Conservation (phyloP, 23 tunicate species). For the Trididemnum miniatum region DNA sequence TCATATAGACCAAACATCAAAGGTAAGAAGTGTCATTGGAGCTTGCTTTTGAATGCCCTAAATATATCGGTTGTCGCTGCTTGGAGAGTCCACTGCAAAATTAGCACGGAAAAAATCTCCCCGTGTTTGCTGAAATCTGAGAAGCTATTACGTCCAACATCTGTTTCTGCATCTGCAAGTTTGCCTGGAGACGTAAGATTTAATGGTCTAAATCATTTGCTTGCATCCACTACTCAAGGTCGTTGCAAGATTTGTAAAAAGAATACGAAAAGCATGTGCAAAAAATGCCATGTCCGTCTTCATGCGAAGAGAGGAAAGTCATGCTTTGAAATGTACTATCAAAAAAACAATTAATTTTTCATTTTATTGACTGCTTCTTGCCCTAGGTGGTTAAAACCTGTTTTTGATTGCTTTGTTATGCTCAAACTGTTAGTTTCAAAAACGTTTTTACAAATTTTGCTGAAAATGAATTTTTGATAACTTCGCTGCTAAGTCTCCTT, state of each 20-base stretch:
- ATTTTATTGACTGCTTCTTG: neutral
- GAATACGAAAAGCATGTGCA: neutral
- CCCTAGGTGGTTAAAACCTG: neutral
- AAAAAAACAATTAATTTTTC: neutral
- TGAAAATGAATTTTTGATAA: neutral
- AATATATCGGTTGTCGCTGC: conserved; percentile 10
- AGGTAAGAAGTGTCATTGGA: neutral
- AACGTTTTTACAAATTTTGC: neutral
- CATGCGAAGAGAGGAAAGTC: too few species aligned
- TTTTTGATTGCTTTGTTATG: neutral
- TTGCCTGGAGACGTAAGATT: neutral
- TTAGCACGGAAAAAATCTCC: neutral
- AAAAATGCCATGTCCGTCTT: neutral
- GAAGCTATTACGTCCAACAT: neutral
- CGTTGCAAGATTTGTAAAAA: too few species aligned
- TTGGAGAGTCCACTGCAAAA: neutral
- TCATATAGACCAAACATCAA: neutral
- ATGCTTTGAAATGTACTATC: neutral
- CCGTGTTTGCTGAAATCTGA: neutral
- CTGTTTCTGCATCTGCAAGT: too few species aligned
- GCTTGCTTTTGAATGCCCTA: neutral
- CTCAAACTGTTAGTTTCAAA: neutral
- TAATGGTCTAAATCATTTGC: too few species aligned
- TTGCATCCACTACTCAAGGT: too few species aligned
- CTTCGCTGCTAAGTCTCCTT: neutral